Percentiles rank a stretch among this genome's conserved stretches.
phyloP scores from a whole-genome alignment of 2,888 invertebrate genomes.

The Hemaris fuciformis region DNA sequence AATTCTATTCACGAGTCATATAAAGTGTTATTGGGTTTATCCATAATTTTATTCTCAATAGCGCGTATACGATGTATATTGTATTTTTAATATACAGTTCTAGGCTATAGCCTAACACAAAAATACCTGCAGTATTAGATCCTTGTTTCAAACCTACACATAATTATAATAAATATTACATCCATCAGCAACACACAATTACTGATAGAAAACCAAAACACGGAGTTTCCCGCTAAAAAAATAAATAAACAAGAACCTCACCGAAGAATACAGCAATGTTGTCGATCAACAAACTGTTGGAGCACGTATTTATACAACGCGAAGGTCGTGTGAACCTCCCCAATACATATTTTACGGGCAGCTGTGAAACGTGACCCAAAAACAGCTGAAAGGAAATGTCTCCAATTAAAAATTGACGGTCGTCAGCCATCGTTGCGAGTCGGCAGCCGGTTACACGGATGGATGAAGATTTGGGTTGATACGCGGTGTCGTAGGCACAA shows the following conservation, averaged over 20 bases:
- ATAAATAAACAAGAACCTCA: background rate
- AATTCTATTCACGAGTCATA: too few relatives aligned
- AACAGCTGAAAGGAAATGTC: slow-evolving; percentile 60
- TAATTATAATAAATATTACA: too few relatives aligned
- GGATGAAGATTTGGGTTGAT: slow-evolving; percentile 26
- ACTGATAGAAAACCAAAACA: background rate
- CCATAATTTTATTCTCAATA: too few relatives aligned
- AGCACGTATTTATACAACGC: background rate
- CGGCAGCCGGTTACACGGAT: slow-evolving; percentile 30
- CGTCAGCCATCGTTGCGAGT: slow-evolving; percentile 46
- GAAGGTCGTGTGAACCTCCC: slow-evolving; percentile 21
- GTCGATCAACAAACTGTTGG: background rate
- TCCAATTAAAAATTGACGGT: slow-evolving; percentile 70
- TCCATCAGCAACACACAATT: too few relatives aligned
- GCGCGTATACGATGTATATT: too few relatives aligned
- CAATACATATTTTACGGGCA: slow-evolving; percentile 50
- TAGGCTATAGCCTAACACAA: too few relatives aligned
- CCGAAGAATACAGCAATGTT: background rate
- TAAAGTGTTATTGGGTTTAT: too few relatives aligned
- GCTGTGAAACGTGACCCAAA: slow-evolving; percentile 56
- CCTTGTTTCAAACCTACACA: too few relatives aligned
- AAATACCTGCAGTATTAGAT: too few relatives aligned
- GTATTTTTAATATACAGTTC: too few relatives aligned
- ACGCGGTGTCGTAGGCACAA: too few relatives aligned
- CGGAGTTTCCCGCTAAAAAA: background rate